Evolutionary conservation across 2,113 vertebrate species (phyloP).

Genomic region (Butorides virescens): DNA sequence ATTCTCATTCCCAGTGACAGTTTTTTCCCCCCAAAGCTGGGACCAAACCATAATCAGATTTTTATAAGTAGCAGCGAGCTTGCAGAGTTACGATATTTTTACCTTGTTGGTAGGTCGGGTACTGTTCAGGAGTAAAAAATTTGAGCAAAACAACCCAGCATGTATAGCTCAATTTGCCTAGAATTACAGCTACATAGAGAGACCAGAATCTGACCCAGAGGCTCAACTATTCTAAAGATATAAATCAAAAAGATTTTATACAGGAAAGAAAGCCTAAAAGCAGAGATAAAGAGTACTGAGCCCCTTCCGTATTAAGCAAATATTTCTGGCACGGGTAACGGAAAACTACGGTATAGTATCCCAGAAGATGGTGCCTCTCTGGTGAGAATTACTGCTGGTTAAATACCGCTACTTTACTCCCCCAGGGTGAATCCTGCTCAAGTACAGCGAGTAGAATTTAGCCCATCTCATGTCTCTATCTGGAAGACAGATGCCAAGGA

Average conservation of each 20-base stretch:
- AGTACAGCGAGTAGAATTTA: background rate
- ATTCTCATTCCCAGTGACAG: background rate
- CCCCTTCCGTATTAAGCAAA: background rate
- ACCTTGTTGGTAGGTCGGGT: background rate
- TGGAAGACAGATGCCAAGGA: background rate
- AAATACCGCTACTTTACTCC: background rate
- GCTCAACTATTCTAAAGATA: background rate
- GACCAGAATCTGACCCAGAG: background rate
- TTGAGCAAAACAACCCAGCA: background rate
- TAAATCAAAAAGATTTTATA: background rate
- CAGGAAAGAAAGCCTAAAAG: background rate
- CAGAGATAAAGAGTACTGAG: background rate
- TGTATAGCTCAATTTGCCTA: background rate
- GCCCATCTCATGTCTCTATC: background rate
- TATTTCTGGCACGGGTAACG: background rate
- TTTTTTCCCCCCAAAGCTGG: background rate
- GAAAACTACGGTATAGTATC: background rate
- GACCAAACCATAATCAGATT: conserved; percentile 15
- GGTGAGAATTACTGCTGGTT: background rate
- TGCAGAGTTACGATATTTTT: background rate
- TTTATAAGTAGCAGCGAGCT: conserved; percentile 14
- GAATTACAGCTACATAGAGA: background rate
- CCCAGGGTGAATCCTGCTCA: background rate
- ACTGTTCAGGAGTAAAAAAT: background rate
- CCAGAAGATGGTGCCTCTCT: background rate